Evolutionary conservation across 2,888 invertebrate genomes (phyloP).

Genomic region (Cephalotes varians): DNA sequence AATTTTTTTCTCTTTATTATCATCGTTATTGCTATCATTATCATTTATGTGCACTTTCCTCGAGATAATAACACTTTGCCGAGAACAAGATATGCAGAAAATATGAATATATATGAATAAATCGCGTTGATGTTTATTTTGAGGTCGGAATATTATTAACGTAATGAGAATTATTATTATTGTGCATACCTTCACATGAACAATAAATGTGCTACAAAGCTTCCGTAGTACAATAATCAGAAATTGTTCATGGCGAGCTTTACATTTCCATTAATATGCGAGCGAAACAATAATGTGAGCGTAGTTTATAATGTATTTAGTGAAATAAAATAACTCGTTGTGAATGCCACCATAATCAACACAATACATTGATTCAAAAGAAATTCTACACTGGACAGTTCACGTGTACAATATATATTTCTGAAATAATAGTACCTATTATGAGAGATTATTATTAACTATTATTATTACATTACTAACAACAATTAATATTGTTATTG

Average conservation of each 20-base stretch:
- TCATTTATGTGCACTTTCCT: neutral
- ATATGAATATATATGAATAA: neutral
- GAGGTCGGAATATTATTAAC: constrained; percentile 36
- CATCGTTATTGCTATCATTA: neutral
- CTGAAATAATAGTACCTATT: neutral
- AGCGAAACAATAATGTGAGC: neutral
- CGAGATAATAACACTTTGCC: neutral
- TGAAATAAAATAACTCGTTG: constrained; percentile 15
- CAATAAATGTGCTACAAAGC: constrained; percentile 30
- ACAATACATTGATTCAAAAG: constrained; percentile 17
- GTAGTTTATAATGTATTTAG: constrained; percentile 8
- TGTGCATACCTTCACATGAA: neutral
- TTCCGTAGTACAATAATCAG: constrained; percentile 10
- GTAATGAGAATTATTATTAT: constrained; percentile 46
- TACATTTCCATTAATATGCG: constrained; percentile 9
- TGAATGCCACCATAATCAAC: neutral
- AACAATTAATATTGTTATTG: neutral
- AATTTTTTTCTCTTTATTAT: neutral
- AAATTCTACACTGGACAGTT: neutral
- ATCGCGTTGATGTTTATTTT: constrained; percentile 35
- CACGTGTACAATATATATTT: neutral
- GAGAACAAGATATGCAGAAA: neutral
- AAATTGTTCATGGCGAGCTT: constrained; percentile 23
- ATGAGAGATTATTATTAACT: neutral
- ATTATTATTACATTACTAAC: neutral